These are phyloP conservation scores for Saguinus oedipus DNA, from an alignment of 2,797 vertebrate species.

Conservation along the genomic window DNA sequence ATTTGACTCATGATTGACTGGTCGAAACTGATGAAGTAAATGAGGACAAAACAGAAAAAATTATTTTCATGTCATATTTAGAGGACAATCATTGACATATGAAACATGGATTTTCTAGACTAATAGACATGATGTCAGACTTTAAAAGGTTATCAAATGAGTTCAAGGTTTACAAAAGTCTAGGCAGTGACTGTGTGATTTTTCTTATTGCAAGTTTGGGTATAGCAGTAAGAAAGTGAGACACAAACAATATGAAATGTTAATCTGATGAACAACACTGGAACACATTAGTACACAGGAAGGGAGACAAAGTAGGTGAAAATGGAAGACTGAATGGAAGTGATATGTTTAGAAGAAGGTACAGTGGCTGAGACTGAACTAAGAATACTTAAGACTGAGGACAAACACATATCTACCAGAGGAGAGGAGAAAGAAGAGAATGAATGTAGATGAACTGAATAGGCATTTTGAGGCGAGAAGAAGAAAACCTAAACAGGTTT, in stretches of 20 bases:
- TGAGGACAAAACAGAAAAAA: neutral
- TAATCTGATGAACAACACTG: neutral
- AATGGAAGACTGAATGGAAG: neutral
- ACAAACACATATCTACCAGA: neutral
- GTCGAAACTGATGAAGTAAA: neutral
- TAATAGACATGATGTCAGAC: neutral
- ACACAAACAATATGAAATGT: neutral
- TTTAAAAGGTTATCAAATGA: neutral
- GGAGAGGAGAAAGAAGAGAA: neutral
- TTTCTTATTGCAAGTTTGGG: neutral
- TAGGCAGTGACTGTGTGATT: neutral
- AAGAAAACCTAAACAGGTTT: neutral
- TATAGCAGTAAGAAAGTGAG: neutral
- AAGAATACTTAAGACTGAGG: neutral
- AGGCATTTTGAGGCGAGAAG: neutral
- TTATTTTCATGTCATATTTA: neutral
- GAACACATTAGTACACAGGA: rapidly evolving
- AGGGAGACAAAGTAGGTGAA: rapidly evolving
- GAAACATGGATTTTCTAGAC: neutral
- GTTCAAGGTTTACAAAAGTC: neutral
- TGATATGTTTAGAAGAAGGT: neutral
- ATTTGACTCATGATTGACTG: neutral
- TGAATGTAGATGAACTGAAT: neutral
- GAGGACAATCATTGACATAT: neutral
- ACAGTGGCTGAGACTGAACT: neutral